Evolutionary conservation across 2,113 vertebrate species (phyloP), one percentile per base, ranked within the genome.

Genomic region (Eudyptes chrysolophus): DNA sequence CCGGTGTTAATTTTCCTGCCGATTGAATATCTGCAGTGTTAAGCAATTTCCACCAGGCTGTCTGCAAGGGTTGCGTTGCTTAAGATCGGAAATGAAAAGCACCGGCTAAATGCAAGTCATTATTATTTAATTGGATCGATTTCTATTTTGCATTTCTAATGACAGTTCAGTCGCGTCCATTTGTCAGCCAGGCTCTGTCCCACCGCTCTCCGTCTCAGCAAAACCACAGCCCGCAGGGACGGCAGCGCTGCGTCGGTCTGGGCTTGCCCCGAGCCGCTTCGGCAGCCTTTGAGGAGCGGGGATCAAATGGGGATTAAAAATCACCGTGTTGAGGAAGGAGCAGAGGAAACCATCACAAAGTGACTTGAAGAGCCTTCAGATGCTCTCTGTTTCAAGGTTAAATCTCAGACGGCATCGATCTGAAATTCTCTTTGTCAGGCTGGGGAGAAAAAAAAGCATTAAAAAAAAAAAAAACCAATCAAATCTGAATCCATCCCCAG

Each of bases 101-200:
- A 18, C 3, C 0, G 2, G 30, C 5, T 52, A 89, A 94, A 65
- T 46, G 78, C 40, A 57, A 71, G 76, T 52, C 71, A 49, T 88
- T 64, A 65, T 66, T 89, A 64, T 87, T 97, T 96, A 65, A 96
- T 57, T 42, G 71, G 66, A 85, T 92, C 26, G 4, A 95, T 87
- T 52, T 27, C 70, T 83, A 30, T 2, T 95, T 88, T 80, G 85
- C 88, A 66, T 92, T 89, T 84, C 91, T 87, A 87, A 94, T 93
- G 87, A 13, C 15, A 30, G 16, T 30, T 29, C 36, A 32, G 77
- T 14, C 19, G 1, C 1, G 3, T n/a, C 61, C 55, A 24, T 60
- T 80, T 78, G 29, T 83, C 90, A 84, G 55, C 7, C 69, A 52
- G 34, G 6, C 46, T 46, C 80, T 77, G 69, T 52, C 60, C 65